A percentile compares a stretch with the other conserved stretches of the same genome.
Conservation (phyloP, 2,113 vertebrate species). For the Oncorhynchus nerka region DNA sequence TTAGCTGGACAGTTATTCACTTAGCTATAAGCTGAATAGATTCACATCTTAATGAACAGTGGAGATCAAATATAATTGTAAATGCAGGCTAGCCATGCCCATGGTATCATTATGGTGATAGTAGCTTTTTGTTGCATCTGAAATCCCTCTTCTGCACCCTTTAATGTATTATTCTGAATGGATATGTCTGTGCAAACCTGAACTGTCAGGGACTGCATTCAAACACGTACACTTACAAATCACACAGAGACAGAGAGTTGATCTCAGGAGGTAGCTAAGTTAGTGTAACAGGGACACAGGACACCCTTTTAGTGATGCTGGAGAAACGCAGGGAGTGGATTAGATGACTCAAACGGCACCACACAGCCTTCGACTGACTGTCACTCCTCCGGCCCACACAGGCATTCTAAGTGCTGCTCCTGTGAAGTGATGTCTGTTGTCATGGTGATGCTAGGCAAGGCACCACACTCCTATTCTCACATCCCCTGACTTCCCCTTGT, state of each 20-base stretch:
- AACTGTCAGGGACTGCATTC: slow-evolving; percentile 43
- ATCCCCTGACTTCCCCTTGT: slow-evolving; percentile 61
- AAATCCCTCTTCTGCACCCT: slow-evolving; percentile 52
- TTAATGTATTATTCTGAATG: slow-evolving; percentile 22
- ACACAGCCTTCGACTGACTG: slow-evolving; percentile 58
- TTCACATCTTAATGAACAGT: too few species aligned
- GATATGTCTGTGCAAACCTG: too few species aligned
- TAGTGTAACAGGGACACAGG: slow-evolving; percentile 25
- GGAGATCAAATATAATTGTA: slow-evolving; percentile 67
- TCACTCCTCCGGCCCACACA: slow-evolving; percentile 63
- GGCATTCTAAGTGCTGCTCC: slow-evolving; percentile 69
- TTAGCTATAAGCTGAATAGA: background rate
- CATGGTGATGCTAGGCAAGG: slow-evolving; percentile 71
- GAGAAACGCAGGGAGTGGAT: slow-evolving; percentile 20
- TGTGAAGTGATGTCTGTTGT: slow-evolving; percentile 77
- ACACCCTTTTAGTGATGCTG: slow-evolving; percentile 15
- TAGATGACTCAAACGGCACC: slow-evolving; percentile 44
- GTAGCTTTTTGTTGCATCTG: slow-evolving; percentile 13
- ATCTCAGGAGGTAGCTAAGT: slow-evolving; percentile 40
- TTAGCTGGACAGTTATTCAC: background rate
- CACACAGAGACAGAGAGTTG: slow-evolving; percentile 45
- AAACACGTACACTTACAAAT: slow-evolving; percentile 16
- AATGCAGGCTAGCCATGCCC: slow-evolving; percentile 55
- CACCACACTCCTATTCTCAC: slow-evolving; percentile 41
- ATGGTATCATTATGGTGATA: slow-evolving; percentile 46